phyloP scores from a whole-genome alignment of 2,888 invertebrate species.

The Heliconius cydno region DNA sequence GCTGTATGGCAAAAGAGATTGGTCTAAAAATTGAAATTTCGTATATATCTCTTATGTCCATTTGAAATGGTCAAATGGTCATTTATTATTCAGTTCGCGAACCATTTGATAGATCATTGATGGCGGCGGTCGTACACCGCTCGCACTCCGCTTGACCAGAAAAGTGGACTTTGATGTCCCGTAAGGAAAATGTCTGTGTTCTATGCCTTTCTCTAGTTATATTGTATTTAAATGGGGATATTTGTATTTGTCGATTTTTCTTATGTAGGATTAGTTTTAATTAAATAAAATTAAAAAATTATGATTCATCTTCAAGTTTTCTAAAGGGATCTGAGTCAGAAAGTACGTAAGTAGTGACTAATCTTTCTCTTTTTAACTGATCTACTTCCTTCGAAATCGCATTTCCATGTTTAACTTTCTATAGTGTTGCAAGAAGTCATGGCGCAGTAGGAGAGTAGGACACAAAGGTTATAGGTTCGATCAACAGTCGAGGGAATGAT shows the following conservation, averaged over 20 bases:
- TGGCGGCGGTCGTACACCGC: conserved; percentile 59
- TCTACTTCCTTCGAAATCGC: too few relatives aligned
- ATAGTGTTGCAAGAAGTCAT: too few relatives aligned
- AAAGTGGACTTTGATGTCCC: conserved; percentile 49
- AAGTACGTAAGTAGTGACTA: too few relatives aligned
- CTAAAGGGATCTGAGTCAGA: too few relatives aligned
- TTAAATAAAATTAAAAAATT: too few relatives aligned
- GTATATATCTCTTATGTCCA: conserved; percentile 63
- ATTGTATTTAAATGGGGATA: neutral
- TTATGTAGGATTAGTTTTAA: too few relatives aligned
- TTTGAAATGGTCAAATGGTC: conserved; percentile 74
- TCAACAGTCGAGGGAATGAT: neutral
- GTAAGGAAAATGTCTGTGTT: conserved; percentile 35
- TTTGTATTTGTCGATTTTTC: neutral
- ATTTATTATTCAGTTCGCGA: conserved; percentile 78
- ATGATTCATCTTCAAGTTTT: too few relatives aligned
- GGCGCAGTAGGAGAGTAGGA: too few relatives aligned
- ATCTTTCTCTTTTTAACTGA: too few relatives aligned
- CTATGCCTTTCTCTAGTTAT: neutral
- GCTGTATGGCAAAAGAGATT: conserved; percentile 67
- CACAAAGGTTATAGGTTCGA: neutral
- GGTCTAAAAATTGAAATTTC: conserved; percentile 72
- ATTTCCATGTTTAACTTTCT: too few relatives aligned
- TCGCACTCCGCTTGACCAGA: conserved; percentile 76
- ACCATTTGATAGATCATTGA: conserved; percentile 77